phyloP scores from a whole-genome alignment of 2,888 invertebrate species.

The Lepidochitona cinerea region DNA sequence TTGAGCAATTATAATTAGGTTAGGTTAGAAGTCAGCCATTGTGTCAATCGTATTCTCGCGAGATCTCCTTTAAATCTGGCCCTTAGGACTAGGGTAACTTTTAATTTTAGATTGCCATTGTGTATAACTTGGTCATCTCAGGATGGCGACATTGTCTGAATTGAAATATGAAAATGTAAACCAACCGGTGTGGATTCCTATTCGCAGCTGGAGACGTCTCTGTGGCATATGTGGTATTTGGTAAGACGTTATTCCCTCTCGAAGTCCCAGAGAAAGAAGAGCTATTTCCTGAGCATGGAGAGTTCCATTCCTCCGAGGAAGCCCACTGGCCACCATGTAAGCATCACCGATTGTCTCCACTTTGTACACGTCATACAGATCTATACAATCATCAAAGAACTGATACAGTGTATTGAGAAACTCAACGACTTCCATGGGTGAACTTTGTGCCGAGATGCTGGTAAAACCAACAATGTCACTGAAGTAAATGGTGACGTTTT shows the following conservation, averaged over 20 bases:
- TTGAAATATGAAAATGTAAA: too few relatives aligned
- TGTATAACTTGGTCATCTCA: too few relatives aligned
- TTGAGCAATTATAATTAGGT: too few relatives aligned
- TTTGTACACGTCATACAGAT: not conserved
- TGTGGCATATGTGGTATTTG: not conserved
- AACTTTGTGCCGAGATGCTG: conserved; percentile 3
- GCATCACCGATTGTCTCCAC: conserved; percentile 13
- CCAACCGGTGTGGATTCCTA: conserved; percentile 3
- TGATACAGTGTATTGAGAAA: conserved; percentile 17
- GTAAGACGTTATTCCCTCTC: not conserved
- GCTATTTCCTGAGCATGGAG: conserved; percentile 10
- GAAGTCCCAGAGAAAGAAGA: conserved; percentile 4
- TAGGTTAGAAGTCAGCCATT: too few relatives aligned
- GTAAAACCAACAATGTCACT: conserved; percentile 17
- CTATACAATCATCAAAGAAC: conserved; percentile 8
- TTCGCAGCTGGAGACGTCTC: not conserved
- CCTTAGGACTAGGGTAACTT: too few relatives aligned
- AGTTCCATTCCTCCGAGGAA: conserved; percentile 11
- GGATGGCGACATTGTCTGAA: too few relatives aligned
- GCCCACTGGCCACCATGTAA: conserved; percentile 12
- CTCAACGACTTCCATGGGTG: conserved; percentile 19
- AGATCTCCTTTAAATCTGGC: too few relatives aligned
- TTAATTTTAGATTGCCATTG: too few relatives aligned
- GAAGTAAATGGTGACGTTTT: conserved; percentile 12
- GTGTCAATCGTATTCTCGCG: too few relatives aligned